Evolutionary conservation across 2,888 invertebrate genomes (phyloP), one percentile per base, ranked within the genome.

Genomic region (Trachelus tabidus): DNA sequence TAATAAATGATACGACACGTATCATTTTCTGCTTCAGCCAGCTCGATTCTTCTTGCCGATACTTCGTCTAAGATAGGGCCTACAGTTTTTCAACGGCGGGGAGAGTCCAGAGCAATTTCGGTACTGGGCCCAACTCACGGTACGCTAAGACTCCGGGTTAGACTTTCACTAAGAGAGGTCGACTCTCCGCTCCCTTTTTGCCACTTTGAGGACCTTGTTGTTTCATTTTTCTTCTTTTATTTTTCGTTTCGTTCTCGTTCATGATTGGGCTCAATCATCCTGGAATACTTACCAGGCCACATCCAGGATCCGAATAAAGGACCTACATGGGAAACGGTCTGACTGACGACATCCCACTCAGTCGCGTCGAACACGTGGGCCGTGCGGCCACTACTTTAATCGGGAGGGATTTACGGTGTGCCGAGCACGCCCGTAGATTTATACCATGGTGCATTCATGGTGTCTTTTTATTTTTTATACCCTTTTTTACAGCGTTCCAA

Each of bases 1-100:
- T 81, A 81, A 81, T 76, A 78, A 81, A 80, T 78, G 79, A 81
- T 78, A 80, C 79, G 79, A 77, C 31, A 23, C 23, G 23, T 56
- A 56, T 56, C 56, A 23, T 56, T 56, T 23, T 56, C 6, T 23
- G 23, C 23, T 9, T 56, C 56, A 1, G 23, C 2, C 23, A 56
- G 9, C 56, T 56, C 9, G 15, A 9, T 2, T 56, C 56, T 56
- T 56, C 56, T 56, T 23, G 2, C 4, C 56, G 56, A 56, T 56
- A 56, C 56, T 9, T 56, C 9, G 15, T 56, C 23, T 23, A 56
- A 56, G 23, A 56, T 56, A 56, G 56, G 56, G 2, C 2, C 2
- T 2, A 2, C 23, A 56, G 2, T 56, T 56, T 56, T 56, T 56
- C 6, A 23, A 56, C 56, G 2, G 56, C 56, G 9, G 23, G 23